A percentile compares a stretch with the other conserved stretches of the same genome.
Evolutionary conservation across 2,888 invertebrate species (phyloP).

Genomic region (Galerucella calmariensis): DNA sequence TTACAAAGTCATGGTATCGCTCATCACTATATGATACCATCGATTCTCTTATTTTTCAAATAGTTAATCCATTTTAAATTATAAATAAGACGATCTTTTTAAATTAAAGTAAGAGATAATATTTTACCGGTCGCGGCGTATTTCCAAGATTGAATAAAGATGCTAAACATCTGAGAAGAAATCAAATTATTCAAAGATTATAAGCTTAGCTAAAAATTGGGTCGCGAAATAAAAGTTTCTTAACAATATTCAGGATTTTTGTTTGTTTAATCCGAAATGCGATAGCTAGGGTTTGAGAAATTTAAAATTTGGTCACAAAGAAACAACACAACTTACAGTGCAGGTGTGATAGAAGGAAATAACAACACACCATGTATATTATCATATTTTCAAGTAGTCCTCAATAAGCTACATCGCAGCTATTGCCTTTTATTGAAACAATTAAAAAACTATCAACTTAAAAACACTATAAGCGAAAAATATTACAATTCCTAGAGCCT

Average conservation of each 20-base stretch:
- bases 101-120: neutral
- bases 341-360: no score
- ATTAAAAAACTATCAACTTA: no score
- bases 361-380: no score
- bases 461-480: no score
- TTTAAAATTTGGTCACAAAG: neutral
- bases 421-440: no score
- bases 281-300: neutral
- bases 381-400: no score
- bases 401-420: no score
- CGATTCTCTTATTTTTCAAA: no score
- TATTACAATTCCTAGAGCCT: no score
- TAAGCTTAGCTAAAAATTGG: neutral
- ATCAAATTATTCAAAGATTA: constrained; percentile 6
- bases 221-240: neutral
- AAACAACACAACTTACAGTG: neutral
- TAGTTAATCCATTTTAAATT: neutral
- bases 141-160: neutral
- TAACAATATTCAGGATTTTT: neutral
- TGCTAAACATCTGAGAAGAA: neutral
- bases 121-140: neutral
- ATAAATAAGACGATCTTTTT: neutral
- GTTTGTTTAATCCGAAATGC: neutral
- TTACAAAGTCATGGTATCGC: no score
- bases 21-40: no score